A percentile compares a stretch with the other conserved stretches of the same genome.
These are phyloP conservation scores for Gila robusta DNA, from an alignment of 2,797 vertebrate species.

Conservation along the genomic window DNA sequence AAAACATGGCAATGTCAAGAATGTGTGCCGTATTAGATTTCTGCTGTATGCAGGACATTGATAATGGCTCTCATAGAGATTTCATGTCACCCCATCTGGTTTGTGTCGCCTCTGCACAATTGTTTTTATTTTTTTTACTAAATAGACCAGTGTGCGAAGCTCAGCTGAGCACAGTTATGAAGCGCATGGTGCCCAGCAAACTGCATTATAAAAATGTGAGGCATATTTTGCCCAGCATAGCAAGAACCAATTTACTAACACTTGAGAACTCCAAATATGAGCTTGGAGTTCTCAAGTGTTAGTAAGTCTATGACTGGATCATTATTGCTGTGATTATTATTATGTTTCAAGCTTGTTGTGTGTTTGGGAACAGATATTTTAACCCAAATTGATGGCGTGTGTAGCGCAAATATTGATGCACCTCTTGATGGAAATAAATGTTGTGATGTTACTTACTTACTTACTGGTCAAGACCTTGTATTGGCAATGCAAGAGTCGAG, in stretches of 20 bases:
- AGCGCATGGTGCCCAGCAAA: constrained; percentile 42
- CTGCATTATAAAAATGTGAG: constrained; percentile 56
- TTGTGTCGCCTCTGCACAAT: constrained; percentile 7
- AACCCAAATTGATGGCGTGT: no score
- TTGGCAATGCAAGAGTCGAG: no score
- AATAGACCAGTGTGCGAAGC: constrained; percentile 44
- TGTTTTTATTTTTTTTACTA: constrained; percentile 29
- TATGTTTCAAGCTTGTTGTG: no score
- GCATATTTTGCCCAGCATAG: constrained; percentile 53
- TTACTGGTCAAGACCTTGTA: no score
- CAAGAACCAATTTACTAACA: constrained; percentile 50
- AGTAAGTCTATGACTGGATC: no score
- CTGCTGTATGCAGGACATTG: constrained; percentile 67
- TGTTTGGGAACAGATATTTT: no score
- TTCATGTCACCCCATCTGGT: constrained; percentile 45
- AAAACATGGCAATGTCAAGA: constrained; percentile 70
- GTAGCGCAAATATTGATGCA: no score
- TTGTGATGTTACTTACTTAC: no score
- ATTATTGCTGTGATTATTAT: no score
- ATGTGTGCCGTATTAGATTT: constrained; percentile 73
- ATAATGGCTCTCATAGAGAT: constrained; percentile 62
- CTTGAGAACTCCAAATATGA: constrained; percentile 62
- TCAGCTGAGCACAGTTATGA: constrained; percentile 40
- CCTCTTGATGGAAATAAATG: no score
- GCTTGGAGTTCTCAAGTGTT: no score